A percentile compares a stretch with the other conserved stretches of the same genome.
Evolutionary conservation across 2,888 invertebrate genomes (phyloP).

Genomic region (Geophilus truncorum): DNA sequence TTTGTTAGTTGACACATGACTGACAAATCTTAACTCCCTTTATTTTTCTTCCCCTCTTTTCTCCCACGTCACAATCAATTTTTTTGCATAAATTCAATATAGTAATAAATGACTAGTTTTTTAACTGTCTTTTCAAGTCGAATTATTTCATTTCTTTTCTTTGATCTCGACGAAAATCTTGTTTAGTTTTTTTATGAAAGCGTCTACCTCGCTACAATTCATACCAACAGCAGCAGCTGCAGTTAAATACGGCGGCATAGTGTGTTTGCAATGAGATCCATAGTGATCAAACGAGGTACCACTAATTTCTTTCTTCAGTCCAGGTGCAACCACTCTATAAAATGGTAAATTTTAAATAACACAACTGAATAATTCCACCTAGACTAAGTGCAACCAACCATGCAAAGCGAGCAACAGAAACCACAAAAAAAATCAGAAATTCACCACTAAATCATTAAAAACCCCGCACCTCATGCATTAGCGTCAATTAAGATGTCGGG

Average conservation of each 20-base stretch:
- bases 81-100: neutral
- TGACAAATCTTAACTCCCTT: neutral
- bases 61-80: no score
- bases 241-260: conserved; percentile 63
- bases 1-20: neutral
- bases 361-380: neutral
- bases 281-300: conserved; percentile 55
- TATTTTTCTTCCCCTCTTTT: neutral
- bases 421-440: neutral
- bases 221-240: conserved; percentile 69
- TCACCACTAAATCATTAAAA: neutral
- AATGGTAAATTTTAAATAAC: neutral
- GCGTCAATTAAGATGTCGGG: neutral
- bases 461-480: neutral
- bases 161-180: conserved; percentile 52
- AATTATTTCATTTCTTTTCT: conserved; percentile 42
- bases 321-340: conserved; percentile 41
- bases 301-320: conserved; percentile 39
- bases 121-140: neutral
- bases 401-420: neutral
- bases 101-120: neutral
- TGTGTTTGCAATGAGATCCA: conserved; percentile 62
- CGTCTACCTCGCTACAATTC: conserved; percentile 61
- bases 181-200: conserved; percentile 61
- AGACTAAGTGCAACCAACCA: neutral